Percentiles rank a stretch among this genome's conserved stretches.
Conservation (phyloP, 2,888 invertebrate species). For the Laspeyria flexula region DNA sequence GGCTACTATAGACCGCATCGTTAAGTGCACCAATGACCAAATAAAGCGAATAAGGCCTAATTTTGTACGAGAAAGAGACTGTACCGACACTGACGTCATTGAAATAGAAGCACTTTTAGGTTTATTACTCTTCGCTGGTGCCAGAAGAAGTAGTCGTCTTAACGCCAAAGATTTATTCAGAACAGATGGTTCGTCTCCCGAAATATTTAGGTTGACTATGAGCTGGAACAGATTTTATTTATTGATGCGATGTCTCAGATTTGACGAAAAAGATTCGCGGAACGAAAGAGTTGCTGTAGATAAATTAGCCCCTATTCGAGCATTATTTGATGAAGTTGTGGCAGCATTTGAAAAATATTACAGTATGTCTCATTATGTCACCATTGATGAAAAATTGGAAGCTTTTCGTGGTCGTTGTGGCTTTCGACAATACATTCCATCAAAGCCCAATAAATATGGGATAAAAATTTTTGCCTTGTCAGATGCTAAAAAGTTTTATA, state of each 20-base stretch:
- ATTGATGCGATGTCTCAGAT: slow-evolving; percentile 4
- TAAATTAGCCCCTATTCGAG: slow-evolving; percentile 8
- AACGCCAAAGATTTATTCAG: too few relatives aligned
- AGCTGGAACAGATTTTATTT: slow-evolving; percentile 1
- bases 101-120: too few relatives aligned
- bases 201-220: slow-evolving; percentile 7
- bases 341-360: not conserved
- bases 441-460: slow-evolving; percentile 28
- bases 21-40: too few relatives aligned
- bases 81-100: too few relatives aligned
- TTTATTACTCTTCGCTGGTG: too few relatives aligned
- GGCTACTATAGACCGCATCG: too few relatives aligned
- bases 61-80: too few relatives aligned
- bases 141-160: too few relatives aligned
- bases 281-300: not conserved
- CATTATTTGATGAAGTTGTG: slow-evolving; percentile 5
- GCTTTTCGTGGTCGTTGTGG: slow-evolving; percentile 39
- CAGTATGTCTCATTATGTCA: slow-evolving; percentile 4
- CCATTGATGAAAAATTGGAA: slow-evolving; percentile 36
- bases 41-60: too few relatives aligned
- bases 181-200: too few relatives aligned
- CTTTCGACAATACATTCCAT: slow-evolving; percentile 23
- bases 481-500: slow-evolving; percentile 33
- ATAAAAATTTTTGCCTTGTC: slow-evolving; percentile 30
- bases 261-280: not conserved